Percentiles rank a stretch among this genome's conserved stretches.
These are phyloP conservation scores for Ibycter americanus DNA, from an alignment of 2,797 vertebrate species.

Conservation along the genomic window DNA sequence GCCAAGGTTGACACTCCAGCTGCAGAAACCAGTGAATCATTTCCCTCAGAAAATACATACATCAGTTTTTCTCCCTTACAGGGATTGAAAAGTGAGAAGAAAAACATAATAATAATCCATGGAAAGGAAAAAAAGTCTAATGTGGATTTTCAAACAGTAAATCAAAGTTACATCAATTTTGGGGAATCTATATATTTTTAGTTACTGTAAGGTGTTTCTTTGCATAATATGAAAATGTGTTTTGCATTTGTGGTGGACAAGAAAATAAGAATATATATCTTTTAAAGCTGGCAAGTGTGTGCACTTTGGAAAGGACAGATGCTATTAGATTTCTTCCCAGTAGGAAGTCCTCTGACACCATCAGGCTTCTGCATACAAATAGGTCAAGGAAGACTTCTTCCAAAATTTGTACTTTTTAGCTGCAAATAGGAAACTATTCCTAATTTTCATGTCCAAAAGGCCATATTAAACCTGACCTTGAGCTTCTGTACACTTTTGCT, in stretches of 20 bases:
- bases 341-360: neutral
- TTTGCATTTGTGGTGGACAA: neutral
- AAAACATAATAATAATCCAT: neutral
- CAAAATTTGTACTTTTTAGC: neutral
- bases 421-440: neutral
- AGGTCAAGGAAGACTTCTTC: slow-evolving; percentile 19
- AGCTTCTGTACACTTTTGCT: slow-evolving; percentile 2
- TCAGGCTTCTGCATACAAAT: neutral
- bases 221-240: neutral
- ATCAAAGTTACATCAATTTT: neutral
- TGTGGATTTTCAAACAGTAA: neutral
- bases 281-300: neutral
- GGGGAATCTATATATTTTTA: neutral
- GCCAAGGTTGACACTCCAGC: neutral
- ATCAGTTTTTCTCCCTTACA: neutral
- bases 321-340: neutral
- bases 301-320: neutral
- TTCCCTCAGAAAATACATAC: neutral
- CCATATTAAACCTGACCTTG: neutral
- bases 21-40: neutral
- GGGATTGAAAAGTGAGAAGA: neutral
- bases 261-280: neutral
- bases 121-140: neutral
- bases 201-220: neutral
- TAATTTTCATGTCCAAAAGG: neutral